phyloP scores from a whole-genome alignment of 2,888 invertebrate species.

The Drosophila rubida region DNA sequence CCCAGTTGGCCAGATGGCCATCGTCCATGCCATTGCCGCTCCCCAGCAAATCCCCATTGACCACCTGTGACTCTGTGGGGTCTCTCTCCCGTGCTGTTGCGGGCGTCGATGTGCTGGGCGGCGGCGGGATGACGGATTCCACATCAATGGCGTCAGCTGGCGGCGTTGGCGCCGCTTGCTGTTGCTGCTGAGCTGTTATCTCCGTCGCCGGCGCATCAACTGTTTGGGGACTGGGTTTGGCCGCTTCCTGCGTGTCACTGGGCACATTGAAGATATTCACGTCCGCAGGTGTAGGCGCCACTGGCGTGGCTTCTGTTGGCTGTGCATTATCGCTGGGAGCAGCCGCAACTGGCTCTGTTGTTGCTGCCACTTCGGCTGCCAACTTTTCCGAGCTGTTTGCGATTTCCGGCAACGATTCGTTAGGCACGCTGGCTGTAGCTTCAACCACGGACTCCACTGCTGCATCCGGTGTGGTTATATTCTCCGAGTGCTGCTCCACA shows the following conservation, averaged over 20 bases:
- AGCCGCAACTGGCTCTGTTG: conserved; percentile 31
- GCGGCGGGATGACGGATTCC: conserved; percentile 14
- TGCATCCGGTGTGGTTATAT: conserved; percentile 28
- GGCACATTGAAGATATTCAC: conserved; percentile 69
- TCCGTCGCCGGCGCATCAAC: conserved; percentile 5
- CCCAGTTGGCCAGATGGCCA: conserved; percentile 73
- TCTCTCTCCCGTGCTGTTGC: background rate
- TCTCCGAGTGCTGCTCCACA: conserved; percentile 23
- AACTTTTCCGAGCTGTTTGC: conserved; percentile 9
- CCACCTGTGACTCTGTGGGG: conserved; percentile 8
- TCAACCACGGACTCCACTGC: background rate
- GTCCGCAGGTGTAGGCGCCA: conserved; percentile 52
- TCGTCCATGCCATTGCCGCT: conserved; percentile 60
- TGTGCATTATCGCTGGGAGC: background rate
- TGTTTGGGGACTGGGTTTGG: conserved; percentile 31
- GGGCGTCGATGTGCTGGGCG: conserved; percentile 30
- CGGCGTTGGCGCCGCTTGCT: conserved; percentile 27
- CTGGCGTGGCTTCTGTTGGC: conserved; percentile 1
- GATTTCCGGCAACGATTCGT: background rate
- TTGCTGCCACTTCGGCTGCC: conserved; percentile 13
- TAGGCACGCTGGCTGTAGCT: background rate
- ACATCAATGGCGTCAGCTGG: conserved; percentile 5
- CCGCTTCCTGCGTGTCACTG: conserved; percentile 31
- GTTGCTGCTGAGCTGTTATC: conserved; percentile 1
- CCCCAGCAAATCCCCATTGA: conserved; percentile 41